These are phyloP conservation scores for Hippoglossus hippoglossus DNA, from an alignment of 2,797 vertebrate species.

Conservation along the genomic window DNA sequence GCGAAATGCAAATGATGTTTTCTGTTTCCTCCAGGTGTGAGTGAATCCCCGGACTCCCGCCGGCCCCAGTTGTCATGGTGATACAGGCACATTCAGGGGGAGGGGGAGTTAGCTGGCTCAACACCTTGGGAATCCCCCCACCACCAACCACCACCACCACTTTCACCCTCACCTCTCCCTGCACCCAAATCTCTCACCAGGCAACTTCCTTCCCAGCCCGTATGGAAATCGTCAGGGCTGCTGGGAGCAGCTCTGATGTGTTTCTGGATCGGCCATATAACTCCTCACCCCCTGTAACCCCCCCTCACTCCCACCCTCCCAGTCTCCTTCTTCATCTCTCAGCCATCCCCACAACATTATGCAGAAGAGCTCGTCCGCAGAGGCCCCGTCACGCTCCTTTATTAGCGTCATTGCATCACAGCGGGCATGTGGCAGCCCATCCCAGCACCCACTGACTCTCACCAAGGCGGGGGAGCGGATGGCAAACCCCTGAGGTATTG, in stretches of 20 bases:
- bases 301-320: constrained; percentile 19
- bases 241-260: constrained; percentile 39
- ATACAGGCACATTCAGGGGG: constrained; percentile 66
- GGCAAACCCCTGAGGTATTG: constrained; percentile 65
- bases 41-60: constrained; percentile 78
- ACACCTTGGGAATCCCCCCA: constrained; percentile 78
- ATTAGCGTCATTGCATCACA: constrained; percentile 74
- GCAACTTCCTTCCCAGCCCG: constrained; percentile 26
- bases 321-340: constrained; percentile 33
- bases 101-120: constrained; percentile 57
- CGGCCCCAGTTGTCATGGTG: constrained; percentile 84
- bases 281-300: background rate
- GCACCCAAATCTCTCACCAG: constrained; percentile 34
- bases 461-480: constrained; percentile 47
- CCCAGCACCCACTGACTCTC: constrained; percentile 64
- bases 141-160: constrained; percentile 2
- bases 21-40: constrained; percentile 73
- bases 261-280: constrained; percentile 27
- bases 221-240: constrained; percentile 48
- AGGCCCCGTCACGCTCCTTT: constrained; percentile 61
- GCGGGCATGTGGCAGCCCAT: constrained; percentile 67
- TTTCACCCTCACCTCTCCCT: background rate
- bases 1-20: constrained; percentile 72
- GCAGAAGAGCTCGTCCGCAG: constrained; percentile 52
- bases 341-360: constrained; percentile 51